Evolutionary conservation across 2,113 vertebrate species (phyloP).

Genomic region (Columba janthina): DNA sequence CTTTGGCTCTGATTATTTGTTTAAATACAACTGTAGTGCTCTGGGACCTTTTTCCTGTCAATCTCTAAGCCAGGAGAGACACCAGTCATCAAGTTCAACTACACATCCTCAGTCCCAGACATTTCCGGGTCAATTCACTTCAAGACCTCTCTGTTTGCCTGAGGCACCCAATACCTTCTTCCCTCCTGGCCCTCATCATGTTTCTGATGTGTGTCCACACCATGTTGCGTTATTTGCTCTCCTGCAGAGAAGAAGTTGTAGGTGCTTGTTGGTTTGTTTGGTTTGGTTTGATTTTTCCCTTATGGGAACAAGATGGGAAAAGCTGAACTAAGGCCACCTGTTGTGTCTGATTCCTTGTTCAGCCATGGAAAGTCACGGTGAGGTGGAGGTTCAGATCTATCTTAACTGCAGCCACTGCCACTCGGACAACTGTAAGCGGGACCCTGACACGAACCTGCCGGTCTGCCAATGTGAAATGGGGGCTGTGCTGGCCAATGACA

Average conservation of each 20-base stretch:
- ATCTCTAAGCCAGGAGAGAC: not conserved
- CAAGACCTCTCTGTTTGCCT: not conserved
- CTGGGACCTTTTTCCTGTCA: not conserved
- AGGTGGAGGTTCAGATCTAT: constrained; percentile 86
- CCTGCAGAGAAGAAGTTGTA: not conserved
- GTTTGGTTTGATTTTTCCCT: not conserved
- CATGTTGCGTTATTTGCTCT: not conserved
- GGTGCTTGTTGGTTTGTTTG: not conserved
- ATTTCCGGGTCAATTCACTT: not conserved
- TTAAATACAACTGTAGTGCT: not conserved
- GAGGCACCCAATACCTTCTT: not conserved
- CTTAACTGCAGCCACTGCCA: constrained; percentile 90
- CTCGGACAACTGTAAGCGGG: constrained; percentile 83
- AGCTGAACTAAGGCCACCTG: not conserved
- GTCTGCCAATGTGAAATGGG: constrained; percentile 84
- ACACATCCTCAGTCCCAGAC: not conserved
- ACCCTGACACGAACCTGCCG: constrained; percentile 76
- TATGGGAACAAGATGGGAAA: not conserved
- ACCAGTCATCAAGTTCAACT: not conserved
- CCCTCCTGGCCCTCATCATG: not conserved
- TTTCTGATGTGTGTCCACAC: not conserved
- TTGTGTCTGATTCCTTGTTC: constrained; percentile 12
- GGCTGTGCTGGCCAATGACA: constrained; percentile 82
- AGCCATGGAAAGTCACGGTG: constrained; percentile 89
- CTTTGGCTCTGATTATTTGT: not conserved